Evolutionary conservation across 2,797 vertebrate genomes (phyloP).

Genomic region (Channa striata): DNA sequence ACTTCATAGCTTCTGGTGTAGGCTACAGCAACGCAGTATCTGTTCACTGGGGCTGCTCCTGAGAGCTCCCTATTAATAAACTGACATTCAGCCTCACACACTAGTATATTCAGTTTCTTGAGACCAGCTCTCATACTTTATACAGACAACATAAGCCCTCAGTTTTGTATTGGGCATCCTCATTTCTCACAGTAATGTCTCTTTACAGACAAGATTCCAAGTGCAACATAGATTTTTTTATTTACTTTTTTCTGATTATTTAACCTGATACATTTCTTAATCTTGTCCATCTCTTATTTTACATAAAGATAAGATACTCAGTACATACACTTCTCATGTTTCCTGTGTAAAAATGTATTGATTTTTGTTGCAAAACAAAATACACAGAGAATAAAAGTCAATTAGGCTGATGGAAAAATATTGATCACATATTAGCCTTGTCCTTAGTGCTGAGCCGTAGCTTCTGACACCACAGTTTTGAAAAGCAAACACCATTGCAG

Average conservation of each 20-base stretch:
- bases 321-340: slow-evolving; percentile 62
- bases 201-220: slow-evolving; percentile 25
- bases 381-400: slow-evolving; percentile 58
- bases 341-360: slow-evolving; percentile 60
- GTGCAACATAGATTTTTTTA: slow-evolving; percentile 29
- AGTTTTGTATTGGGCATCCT: too few relatives aligned
- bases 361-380: slow-evolving; percentile 65
- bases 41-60: neutral
- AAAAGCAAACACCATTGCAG: slow-evolving; percentile 23
- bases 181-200: too few relatives aligned
- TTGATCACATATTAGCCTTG: slow-evolving; percentile 57
- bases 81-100: slow-evolving; percentile 2
- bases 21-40: neutral
- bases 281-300: slow-evolving; percentile 66
- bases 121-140: slow-evolving; percentile 1
- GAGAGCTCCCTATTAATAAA: neutral
- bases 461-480: slow-evolving; percentile 32
- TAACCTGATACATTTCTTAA: slow-evolving; percentile 58
- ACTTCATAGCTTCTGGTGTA: too few relatives aligned
- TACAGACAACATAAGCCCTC: too few relatives aligned
- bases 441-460: slow-evolving; percentile 17
- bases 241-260: slow-evolving; percentile 38
- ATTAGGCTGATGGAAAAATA: slow-evolving; percentile 64
- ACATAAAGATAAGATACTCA: slow-evolving; percentile 55
- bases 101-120: neutral